A percentile compares a stretch with the other conserved stretches of the same genome.
Conservation (phyloP, 2,888 invertebrate species). For the Stictocephala bisonia region DNA sequence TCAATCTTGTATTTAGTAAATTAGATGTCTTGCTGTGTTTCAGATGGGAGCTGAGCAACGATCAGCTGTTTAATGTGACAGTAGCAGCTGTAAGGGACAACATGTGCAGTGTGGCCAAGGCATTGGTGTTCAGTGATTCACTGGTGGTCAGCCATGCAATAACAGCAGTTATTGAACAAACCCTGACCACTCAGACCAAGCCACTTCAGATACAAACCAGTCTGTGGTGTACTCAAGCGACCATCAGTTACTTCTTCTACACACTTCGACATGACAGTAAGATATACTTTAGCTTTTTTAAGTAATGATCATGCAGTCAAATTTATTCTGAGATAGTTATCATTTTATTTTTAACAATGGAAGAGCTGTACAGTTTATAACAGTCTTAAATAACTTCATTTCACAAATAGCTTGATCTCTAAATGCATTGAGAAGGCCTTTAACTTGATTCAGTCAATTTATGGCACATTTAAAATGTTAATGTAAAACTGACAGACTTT, state of each 20-base stretch:
- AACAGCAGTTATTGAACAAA: conserved; percentile 54
- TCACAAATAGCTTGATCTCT: no score
- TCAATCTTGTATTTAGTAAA: not conserved
- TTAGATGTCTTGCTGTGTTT: not conserved
- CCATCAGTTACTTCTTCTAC: conserved; percentile 57
- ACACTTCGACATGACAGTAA: conserved; percentile 51
- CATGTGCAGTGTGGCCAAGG: conserved; percentile 48
- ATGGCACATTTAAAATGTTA: no score
- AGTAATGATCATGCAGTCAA: not conserved
- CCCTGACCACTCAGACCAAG: conserved; percentile 51
- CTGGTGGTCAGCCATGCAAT: conserved; percentile 54
- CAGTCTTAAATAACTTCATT: no score
- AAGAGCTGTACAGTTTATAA: no score
- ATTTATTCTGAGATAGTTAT: no score
- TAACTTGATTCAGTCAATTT: no score
- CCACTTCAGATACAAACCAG: conserved; percentile 53
- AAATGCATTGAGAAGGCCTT: no score
- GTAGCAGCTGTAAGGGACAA: conserved; percentile 52
- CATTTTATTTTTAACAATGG: no score
- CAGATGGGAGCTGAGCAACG: conserved; percentile 55
- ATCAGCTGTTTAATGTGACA: conserved; percentile 49
- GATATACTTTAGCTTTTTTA: conserved; percentile 42
- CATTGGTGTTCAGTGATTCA: conserved; percentile 50
- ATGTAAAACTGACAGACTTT: no score
- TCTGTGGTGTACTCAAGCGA: conserved; percentile 55